Conservation (phyloP, 2,888 invertebrate species). For the Norana najaformis region DNA sequence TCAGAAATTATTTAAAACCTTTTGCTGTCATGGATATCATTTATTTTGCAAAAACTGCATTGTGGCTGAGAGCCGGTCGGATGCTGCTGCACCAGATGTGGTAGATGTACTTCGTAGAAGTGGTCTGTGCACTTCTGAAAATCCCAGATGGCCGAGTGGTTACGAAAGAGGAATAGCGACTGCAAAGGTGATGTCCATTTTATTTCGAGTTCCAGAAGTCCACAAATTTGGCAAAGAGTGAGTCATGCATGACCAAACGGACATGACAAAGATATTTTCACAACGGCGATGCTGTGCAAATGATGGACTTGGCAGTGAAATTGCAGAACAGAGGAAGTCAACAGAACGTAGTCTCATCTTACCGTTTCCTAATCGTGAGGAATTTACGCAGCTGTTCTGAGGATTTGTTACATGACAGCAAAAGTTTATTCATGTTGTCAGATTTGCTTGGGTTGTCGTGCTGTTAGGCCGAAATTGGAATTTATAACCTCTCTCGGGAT, state of each 20-base stretch:
- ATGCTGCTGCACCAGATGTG: not conserved
- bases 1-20: not conserved
- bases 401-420: not conserved
- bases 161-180: not conserved
- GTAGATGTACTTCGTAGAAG: not conserved
- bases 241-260: not conserved
- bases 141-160: not conserved
- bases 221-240: not conserved
- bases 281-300: not conserved
- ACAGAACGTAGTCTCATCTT: not conserved
- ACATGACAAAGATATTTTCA: not conserved
- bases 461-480: not conserved
- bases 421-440: no score
- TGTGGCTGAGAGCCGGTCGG: not conserved
- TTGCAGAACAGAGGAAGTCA: not conserved
- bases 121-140: not conserved
- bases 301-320: not conserved
- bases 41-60: not conserved
- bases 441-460: not conserved
- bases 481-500: not conserved
- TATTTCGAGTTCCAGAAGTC: no score
- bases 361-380: not conserved
- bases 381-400: not conserved
- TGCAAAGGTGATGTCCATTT: not conserved
- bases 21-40: not conserved